These are phyloP conservation scores for Lamprologus lemairii DNA, from an alignment of 2,113 vertebrate species.

Conservation along the genomic window DNA sequence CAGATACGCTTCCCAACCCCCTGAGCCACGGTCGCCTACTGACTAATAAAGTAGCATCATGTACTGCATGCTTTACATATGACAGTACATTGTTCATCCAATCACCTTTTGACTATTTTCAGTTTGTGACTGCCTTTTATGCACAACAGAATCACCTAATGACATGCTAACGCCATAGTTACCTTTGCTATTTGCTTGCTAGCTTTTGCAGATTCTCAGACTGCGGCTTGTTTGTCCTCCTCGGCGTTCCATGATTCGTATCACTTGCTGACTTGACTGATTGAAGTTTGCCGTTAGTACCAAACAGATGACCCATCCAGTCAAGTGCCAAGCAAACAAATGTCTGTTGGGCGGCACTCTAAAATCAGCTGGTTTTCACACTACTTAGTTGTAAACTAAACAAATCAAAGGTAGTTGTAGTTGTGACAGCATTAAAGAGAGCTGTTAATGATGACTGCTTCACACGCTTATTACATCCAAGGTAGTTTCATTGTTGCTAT, in stretches of 20 bases:
- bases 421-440: neutral
- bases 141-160: neutral
- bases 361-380: neutral
- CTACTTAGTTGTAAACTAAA: neutral
- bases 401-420: accelerated
- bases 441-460: accelerated
- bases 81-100: neutral
- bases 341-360: neutral
- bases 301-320: neutral
- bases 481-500: neutral
- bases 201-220: neutral
- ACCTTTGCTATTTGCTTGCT: accelerated
- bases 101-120: neutral
- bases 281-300: neutral
- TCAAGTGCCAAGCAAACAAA: neutral
- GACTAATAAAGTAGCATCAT: neutral
- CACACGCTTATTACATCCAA: neutral
- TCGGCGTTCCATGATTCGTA: neutral
- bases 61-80: neutral
- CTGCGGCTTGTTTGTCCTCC: neutral
- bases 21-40: neutral
- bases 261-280: neutral
- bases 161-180: accelerated
- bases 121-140: neutral
- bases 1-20: too few species aligned